Evolutionary conservation across 2,888 invertebrate species (phyloP).

Genomic region (Dolichopus griseipennis): DNA sequence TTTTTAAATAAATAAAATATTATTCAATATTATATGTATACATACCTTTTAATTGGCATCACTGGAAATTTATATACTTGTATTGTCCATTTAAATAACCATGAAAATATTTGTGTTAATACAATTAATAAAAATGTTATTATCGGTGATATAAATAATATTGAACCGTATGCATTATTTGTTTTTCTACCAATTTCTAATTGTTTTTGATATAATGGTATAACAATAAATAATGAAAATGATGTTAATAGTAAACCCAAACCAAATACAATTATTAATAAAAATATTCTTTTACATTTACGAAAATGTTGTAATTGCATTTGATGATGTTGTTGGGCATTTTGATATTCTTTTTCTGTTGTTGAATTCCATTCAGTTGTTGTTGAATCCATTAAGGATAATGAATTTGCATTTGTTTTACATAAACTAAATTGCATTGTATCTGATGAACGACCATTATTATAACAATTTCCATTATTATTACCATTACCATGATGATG

Average conservation of each 20-base stretch:
- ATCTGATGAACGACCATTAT: background rate
- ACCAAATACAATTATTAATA: constrained; percentile 37
- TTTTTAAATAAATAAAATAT: too few relatives aligned
- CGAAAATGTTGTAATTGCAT: constrained; percentile 22
- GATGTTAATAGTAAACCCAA: constrained; percentile 45
- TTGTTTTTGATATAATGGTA: constrained; percentile 45
- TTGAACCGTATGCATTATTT: constrained; percentile 27
- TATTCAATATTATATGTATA: too few relatives aligned
- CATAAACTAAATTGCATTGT: constrained; percentile 9
- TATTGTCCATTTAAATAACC: constrained; percentile 27
- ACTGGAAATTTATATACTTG: constrained; percentile 26
- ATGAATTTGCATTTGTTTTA: constrained; percentile 12
- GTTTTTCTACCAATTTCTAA: constrained; percentile 23
- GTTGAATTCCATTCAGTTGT: constrained; percentile 7
- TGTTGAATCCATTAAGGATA: constrained; percentile 5
- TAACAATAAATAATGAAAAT: constrained; percentile 44
- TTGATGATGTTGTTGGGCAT: constrained; percentile 24
- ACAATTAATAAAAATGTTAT: constrained; percentile 25
- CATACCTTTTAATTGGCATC: constrained; percentile 27
- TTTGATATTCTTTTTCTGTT: constrained; percentile 9
- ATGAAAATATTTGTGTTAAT: constrained; percentile 23
- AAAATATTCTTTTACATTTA: constrained; percentile 22
- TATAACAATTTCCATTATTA: background rate
- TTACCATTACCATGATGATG: background rate
- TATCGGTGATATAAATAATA: constrained; percentile 26